Percentiles rank a stretch among this genome's conserved stretches.
Evolutionary conservation across 35 echinoderm and acorn worm species (phyloP).

Genomic region (Ophiothrix spiculata): DNA sequence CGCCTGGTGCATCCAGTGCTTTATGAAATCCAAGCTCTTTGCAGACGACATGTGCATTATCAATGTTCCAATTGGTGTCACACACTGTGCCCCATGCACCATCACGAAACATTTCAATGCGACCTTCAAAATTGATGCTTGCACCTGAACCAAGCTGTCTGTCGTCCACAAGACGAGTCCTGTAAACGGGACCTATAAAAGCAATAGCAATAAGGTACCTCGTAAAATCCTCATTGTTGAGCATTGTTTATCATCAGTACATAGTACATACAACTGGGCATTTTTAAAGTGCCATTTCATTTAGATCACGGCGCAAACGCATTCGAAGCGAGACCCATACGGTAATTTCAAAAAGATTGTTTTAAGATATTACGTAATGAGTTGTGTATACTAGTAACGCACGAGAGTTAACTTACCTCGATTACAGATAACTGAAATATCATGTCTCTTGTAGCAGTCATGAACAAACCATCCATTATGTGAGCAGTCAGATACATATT

Average conservation of each 20-base stretch:
- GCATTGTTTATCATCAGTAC: no score
- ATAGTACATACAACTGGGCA: no score
- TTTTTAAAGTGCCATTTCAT: no score
- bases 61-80: conserved; percentile 41
- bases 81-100: conserved; percentile 62
- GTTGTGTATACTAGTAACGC: no score
- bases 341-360: no score
- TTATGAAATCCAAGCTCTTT: conserved; percentile 29
- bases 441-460: conserved; percentile 23
- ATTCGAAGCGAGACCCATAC: no score
- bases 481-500: conserved; percentile 8
- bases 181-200: neutral
- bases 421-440: conserved; percentile 29
- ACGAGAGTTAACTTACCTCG: neutral
- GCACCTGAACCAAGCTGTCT: conserved; percentile 8
- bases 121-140: conserved; percentile 21
- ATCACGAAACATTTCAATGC: conserved; percentile 36
- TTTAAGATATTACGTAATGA: no score
- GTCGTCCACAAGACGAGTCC: neutral
- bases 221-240: no score
- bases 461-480: conserved; percentile 29
- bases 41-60: conserved; percentile 59
- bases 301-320: no score
- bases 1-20: neutral
- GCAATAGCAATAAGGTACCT: no score